Percentiles rank a stretch among this genome's conserved stretches.
Evolutionary conservation across 2,888 invertebrate genomes (phyloP).

Genomic region (Cenopis cana): DNA sequence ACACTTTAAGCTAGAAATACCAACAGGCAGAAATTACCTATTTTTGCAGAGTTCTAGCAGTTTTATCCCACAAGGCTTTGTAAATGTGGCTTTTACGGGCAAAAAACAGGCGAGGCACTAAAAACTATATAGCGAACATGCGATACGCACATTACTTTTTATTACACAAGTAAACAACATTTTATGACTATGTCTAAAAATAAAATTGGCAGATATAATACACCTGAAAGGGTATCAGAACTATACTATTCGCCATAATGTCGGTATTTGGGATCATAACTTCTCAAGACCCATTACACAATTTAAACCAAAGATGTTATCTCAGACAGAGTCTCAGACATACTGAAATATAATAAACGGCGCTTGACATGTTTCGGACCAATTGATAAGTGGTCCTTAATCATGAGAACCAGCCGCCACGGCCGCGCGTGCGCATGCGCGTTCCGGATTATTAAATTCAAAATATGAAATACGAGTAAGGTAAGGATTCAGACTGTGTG

Average conservation of each 20-base stretch:
- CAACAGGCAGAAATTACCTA: no score
- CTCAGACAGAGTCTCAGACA: no score
- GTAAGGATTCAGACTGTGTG: no score
- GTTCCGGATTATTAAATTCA: no score
- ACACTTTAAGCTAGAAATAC: no score
- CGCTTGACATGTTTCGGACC: no score
- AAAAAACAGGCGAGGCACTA: conserved; percentile 23
- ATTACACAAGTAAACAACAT: conserved; percentile 40
- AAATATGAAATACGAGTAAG: no score
- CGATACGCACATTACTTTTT: conserved; percentile 43
- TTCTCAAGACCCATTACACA: not conserved
- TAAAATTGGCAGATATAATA: conserved; percentile 41
- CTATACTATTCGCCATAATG: conserved; percentile 14
- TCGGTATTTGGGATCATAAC: not conserved
- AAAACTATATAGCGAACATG: conserved; percentile 38
- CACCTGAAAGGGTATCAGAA: conserved; percentile 40
- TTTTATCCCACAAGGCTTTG: not conserved
- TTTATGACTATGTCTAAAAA: conserved; percentile 33
- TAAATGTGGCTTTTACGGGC: conserved; percentile 6
- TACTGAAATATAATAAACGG: no score
- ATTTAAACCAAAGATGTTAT: not conserved
- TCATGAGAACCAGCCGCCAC: no score
- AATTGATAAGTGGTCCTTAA: no score
- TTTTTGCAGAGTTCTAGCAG: not conserved
- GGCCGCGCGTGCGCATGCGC: no score